Evolutionary conservation across 2,113 vertebrate genomes (phyloP), one percentile per base, ranked within the genome.

Genomic region (Oriolus oriolus): DNA sequence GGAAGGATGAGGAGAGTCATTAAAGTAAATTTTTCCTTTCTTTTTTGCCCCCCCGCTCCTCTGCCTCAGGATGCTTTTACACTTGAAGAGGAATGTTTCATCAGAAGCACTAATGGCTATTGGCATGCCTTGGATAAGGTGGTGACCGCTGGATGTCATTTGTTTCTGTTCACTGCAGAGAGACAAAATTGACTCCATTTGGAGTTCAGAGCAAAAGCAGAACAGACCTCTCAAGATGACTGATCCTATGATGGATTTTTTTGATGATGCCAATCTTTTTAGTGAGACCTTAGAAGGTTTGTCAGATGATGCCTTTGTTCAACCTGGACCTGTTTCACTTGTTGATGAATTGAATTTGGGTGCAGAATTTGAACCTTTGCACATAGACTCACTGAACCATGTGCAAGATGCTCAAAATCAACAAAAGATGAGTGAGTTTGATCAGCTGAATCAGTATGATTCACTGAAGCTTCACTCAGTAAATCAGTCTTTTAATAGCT

Each of bases 211-310:
- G 74, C 69, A 88, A 88, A 86, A 96, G 86, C 89, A 86, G 96
- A 96, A 88, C 79, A 95, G 86, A 95, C 75, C 65, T 95, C 96
- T 93, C 97, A 98, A 98, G 97, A 98, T 98, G 98, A 98, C 98
- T 74, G 98, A 98, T 97, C 98, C 98, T 95, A 99, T 98, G 98
- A 99, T 99, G 99, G 99, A 99, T 97, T 99, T 99, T 97, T 99
- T 99, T 96, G 99, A 99, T 93, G 99, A 99, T 97, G 98, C 99
- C 82, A 99, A 98, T 98, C 98, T 99, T 96, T 99, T 99, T 97
- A 98, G 98, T 85, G 99, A 99, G 93, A 99, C 98, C 75, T 98
- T 99, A 98, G 99, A 99, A 95, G 98, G 98, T 94, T 98, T 99
- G 90, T 98, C 99, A 60, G 99, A 99, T 71, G 99, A 99, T 97